Evolutionary conservation across 1,140 invertebrate species (phyloP), one percentile per base, ranked within the genome.

Genomic region (Drosophila nannoptera): DNA sequence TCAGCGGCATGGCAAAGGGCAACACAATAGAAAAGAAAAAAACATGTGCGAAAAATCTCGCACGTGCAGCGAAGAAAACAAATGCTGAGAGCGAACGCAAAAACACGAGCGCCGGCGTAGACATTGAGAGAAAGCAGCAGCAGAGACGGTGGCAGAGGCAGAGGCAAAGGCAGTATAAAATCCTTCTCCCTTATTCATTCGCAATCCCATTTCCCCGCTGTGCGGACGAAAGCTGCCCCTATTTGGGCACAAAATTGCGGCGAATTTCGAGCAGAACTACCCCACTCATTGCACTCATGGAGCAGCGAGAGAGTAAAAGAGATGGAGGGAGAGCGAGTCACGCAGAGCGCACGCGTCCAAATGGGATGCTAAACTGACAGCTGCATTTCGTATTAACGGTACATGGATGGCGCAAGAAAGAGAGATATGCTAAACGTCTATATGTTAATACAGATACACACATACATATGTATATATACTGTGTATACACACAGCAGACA

Each of bases 201-300:
- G 22, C 4, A 32, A 5, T 7, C 5, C 5, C 6, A 62, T 62
- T 72, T 72, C 69, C 69, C 69, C 69, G 22, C 22, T 22, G 22
- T 58, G 33, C 35, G 32, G 46, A 14, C 33, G 22, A 58, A 58
- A 52, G n/a, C 8, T 72, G 65, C 64, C 69, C 63, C 63, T 61
- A 71, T 67, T 67, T 71, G 63, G 64, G 36, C 68, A 70, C 58
- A 54, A 45, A 22, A 46, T 71, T 67, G 64, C 64, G 69, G 69
- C 69, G 69, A 72, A 72, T 72, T 72, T 31, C 48, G 2, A 4
- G 49, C 35, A 8, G 12, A 11, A 42, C 69, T 62, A 52, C 69
- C 69, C 38, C 56, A 42, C 33, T 66, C 12, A 14, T 12, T 14
- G 14, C 7, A 45, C 4, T 22, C 9, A 36, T 31, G 29, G 45